A percentile compares a stretch with the other conserved stretches of the same genome.
These are phyloP conservation scores for Zoanthus sociatus DNA, from an alignment of 92 coral and sea anemone species.

Conservation along the genomic window DNA sequence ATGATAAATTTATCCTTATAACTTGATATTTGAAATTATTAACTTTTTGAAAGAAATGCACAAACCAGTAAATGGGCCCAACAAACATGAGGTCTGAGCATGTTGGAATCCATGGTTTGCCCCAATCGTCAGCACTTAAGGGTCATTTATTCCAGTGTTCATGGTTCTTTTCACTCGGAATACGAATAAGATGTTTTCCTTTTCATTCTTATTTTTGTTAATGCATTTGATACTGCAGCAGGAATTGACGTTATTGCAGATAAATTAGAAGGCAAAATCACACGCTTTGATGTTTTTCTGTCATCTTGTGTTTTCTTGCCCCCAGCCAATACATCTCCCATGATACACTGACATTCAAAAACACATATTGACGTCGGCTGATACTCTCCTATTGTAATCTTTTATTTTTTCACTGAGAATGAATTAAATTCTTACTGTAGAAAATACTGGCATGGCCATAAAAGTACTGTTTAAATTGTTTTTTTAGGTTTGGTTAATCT, in stretches of 20 bases:
- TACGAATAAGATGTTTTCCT: neutral
- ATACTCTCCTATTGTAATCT: neutral
- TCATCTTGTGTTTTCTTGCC: constrained; percentile 14
- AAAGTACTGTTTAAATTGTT: too few species aligned
- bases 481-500: too few species aligned
- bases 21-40: neutral
- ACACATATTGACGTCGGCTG: constrained; percentile 9
- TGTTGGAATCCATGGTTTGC: constrained; percentile 20
- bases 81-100: neutral
- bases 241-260: constrained; percentile 7
- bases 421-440: too few species aligned
- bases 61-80: neutral
- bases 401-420: too few species aligned
- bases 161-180: constrained; percentile 13
- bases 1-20: neutral
- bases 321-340: constrained; percentile 4
- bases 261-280: constrained; percentile 6
- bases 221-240: constrained; percentile 5
- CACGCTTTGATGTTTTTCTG: constrained; percentile 13
- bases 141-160: neutral
- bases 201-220: neutral
- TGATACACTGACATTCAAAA: constrained; percentile 8
- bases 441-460: too few species aligned
- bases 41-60: neutral
- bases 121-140: neutral